Percentiles rank a stretch among this genome's conserved stretches.
Conservation (phyloP, 2,113 vertebrate species). For the Menura novaehollandiae region DNA sequence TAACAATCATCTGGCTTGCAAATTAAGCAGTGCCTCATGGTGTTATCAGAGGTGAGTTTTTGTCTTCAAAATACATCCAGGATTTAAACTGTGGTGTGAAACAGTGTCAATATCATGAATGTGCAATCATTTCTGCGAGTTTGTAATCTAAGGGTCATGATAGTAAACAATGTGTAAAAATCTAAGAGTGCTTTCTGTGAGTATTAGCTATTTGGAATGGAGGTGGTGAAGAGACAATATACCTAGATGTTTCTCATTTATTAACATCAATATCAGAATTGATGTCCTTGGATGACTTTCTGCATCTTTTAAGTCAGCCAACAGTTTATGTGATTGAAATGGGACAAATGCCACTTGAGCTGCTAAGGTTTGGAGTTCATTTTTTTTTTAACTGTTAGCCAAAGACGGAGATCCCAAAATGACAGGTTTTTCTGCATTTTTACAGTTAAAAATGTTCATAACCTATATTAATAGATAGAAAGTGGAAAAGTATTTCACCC, state of each 20-base stretch:
- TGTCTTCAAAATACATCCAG: neutral
- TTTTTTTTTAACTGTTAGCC: neutral
- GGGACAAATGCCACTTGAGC: neutral
- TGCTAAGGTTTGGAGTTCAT: neutral
- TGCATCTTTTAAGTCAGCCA: neutral
- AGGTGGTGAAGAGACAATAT: neutral
- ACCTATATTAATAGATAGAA: neutral
- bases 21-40: neutral
- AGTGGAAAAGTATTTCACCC: neutral
- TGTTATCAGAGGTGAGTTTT: neutral
- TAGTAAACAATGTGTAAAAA: neutral
- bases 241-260: neutral
- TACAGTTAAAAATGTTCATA: neutral
- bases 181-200: neutral
- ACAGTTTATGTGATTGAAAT: neutral
- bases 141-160: neutral
- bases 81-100: neutral
- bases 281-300: neutral
- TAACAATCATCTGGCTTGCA: neutral
- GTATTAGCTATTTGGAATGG: neutral
- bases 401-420: neutral
- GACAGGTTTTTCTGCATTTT: neutral
- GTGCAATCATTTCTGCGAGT: neutral
- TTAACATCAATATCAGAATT: neutral
- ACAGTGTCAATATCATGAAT: neutral